phyloP scores from a whole-genome alignment of 92 coral and sea anemone species.

The Montipora capitata region DNA sequence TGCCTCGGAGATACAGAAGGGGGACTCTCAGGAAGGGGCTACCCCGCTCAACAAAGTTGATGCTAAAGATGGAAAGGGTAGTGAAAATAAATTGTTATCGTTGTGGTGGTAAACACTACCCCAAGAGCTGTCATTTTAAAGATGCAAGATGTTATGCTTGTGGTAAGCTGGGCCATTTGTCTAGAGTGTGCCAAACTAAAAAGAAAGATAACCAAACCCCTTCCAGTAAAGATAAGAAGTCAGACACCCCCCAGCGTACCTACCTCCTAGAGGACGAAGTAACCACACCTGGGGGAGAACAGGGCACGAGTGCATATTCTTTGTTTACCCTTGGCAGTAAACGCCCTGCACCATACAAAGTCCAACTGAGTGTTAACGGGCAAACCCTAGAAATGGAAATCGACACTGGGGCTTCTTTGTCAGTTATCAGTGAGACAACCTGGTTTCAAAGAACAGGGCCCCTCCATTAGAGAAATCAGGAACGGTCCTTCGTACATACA shows the following conservation, averaged over 20 bases:
- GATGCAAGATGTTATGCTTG: constrained; percentile 66
- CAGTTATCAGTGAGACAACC: constrained; percentile 46
- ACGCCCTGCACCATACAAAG: constrained; percentile 38
- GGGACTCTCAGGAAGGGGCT: constrained; percentile 12
- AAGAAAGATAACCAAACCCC: constrained; percentile 5
- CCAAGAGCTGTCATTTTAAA: constrained; percentile 56
- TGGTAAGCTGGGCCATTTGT: constrained; percentile 17
- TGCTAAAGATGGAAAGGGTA: background rate
- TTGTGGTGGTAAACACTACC: constrained; percentile 46
- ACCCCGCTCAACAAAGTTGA: constrained; percentile 15
- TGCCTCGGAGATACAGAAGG: constrained; percentile 46
- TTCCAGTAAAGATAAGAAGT: constrained; percentile 8
- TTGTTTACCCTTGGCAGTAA: constrained; percentile 38
- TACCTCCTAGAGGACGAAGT: background rate
- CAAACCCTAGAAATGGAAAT: constrained; percentile 31
- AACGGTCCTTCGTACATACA: constrained; percentile 48
- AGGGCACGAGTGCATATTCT: constrained; percentile 12
- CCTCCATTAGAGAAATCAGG: background rate
- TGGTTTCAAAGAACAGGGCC: background rate
- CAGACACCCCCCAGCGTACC: constrained; percentile 18
- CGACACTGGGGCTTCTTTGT: constrained; percentile 45
- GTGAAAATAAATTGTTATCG: constrained; percentile 33
- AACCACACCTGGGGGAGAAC: background rate
- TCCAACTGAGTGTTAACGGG: constrained; percentile 19
- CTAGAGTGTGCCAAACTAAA: constrained; percentile 44